Evolutionary conservation across 2,888 invertebrate species (phyloP), one percentile per base, ranked within the genome.

Genomic region (Leptogaster cylindrica): DNA sequence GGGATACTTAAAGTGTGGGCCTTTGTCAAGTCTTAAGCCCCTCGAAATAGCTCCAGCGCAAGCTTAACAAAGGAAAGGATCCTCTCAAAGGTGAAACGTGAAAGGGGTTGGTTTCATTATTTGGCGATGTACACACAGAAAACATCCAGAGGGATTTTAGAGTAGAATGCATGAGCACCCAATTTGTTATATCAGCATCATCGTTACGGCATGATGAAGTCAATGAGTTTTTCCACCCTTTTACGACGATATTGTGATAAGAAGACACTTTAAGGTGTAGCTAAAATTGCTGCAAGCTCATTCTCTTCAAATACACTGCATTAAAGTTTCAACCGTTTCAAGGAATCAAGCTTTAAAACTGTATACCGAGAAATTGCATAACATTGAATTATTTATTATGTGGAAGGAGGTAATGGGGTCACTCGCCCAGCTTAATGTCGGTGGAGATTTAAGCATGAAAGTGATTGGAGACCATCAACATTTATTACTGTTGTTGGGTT

Each of bases 151-250:
- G 41, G 14, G 41, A 41, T 36, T 41, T 18, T 41, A n/a, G 3
- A 16, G 2, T 4, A 10, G 10, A 41, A 41, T 41, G 41, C 41
- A 41, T 41, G 41, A 41, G 41, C 41, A 41, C 41, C 41, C 41
- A 41, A 41, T 41, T 41, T 41, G 14, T 41, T 41, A 41, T 41
- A 41, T 16, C 41, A 41, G 41, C 41, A 41, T 16, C 41, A 41
- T 41, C 41, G 41, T 41, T 41, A 41, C 41, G 14, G 41, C 41
- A 41, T 41, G 41, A 41, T 41, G 41, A 41, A 41, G 41, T 41
- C 41, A 41, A 41, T 41, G 41, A 16, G 41, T 16, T 41, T 41
- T 41, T 41, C 16, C 41, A 16, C 16, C 41, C 14, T 41, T 16
- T 41, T 41, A 14, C 41, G 12, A 16, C 18, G 16, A 41, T 41